A percentile compares a stretch with the other conserved stretches of the same genome.
These are phyloP conservation scores for Cotesia congregata DNA, from an alignment of 2,888 invertebrate species.

Conservation along the genomic window DNA sequence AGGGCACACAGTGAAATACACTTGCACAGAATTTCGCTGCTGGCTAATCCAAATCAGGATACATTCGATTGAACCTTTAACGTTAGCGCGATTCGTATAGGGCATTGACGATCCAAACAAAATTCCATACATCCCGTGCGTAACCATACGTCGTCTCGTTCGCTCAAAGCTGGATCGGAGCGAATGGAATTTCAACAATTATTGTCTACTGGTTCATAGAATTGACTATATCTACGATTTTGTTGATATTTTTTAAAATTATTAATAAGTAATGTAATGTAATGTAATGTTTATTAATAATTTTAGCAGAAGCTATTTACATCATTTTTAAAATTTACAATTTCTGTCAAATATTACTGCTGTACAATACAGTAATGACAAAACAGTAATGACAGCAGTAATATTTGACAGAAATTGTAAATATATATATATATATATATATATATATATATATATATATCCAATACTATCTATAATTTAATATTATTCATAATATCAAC, in stretches of 20 bases:
- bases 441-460: too few species aligned
- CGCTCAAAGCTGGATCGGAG: not conserved
- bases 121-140: slow-evolving; percentile 11
- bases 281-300: too few species aligned
- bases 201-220: slow-evolving; percentile 14
- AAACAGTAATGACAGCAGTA: too few species aligned
- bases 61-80: slow-evolving; percentile 48
- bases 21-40: slow-evolving; percentile 25
- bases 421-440: too few species aligned
- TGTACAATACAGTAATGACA: too few species aligned
- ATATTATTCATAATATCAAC: too few species aligned
- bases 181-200: slow-evolving; percentile 12
- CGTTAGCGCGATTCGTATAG: slow-evolving; percentile 40
- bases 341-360: not conserved
- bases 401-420: too few species aligned
- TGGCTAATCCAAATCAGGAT: slow-evolving; percentile 53
- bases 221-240: slow-evolving; percentile 20
- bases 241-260: not conserved
- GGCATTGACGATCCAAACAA: slow-evolving; percentile 26
- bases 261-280: not conserved
- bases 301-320: too few species aligned
- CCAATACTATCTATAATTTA: too few species aligned
- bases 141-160: slow-evolving; percentile 3
- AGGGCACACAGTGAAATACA: slow-evolving; percentile 10
- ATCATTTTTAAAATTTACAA: not conserved